Base-by-base conservation (phyloP, 2,888 invertebrate species). In the Acleris laterana region DNA sequence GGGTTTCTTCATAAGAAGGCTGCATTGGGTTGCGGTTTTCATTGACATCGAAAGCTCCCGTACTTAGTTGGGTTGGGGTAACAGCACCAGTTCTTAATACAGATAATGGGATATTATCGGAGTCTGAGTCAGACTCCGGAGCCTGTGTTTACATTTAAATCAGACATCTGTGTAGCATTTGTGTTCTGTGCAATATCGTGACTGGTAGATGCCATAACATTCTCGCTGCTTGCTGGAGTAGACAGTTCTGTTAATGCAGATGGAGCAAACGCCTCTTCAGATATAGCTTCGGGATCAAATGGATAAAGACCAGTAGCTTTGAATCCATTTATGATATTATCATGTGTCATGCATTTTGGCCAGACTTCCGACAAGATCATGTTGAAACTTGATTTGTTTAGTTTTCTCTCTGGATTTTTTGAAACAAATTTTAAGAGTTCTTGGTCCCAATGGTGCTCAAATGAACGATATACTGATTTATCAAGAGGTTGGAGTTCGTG, bases 221-320 rank as follows among this genome's bases (percentile, higher is more conserved):
- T 22, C 22, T 22, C 22, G 4, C 22, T 22, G 25, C 25, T 28
- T 28, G 6, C 7, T 28, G 25, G 25, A 6, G 6, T 28, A 28
- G 25, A 28, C 6, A 28, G 25, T 6, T 56, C 56, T n/a, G 56
- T 19, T 44, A 56, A 56, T 22, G 22, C n/a, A 16, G 56, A 56
- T 4, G 48, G 57, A 48, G 57, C 57, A 48, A 28, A 58, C n/a
- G 70, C 68, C 22, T 25, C 42, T 67, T 66, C 66, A 22, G 70
- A 66, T 17, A 70, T 70, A 1, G 55, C 63, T 16, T 63, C 50
- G 11, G 66, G 63, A 11, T 68, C 50, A 11, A 63, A 62, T 1
- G 68, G 70, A 28, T 55, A 70, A 11, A 68, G 46, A 11, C 65
- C 70, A 16, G 70, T 66, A 1, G 70, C 66, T 56, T 44, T 66